Conservation (phyloP, 2,113 vertebrate species). For the Mormyrus iriodes region DNA sequence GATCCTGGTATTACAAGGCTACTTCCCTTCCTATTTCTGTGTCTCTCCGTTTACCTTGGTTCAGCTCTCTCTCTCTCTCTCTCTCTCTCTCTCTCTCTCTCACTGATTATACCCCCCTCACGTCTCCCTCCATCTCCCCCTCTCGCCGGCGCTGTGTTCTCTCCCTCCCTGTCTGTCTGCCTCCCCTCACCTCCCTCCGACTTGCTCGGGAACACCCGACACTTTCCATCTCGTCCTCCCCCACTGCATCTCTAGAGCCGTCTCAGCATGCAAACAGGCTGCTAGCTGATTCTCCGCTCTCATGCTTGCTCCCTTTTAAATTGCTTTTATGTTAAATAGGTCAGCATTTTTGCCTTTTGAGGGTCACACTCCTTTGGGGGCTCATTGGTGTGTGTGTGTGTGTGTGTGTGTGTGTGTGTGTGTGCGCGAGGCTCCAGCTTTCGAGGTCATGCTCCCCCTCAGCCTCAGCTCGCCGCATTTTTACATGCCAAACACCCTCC, state of each 20-base stretch:
- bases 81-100: background rate
- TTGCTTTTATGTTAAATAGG: background rate
- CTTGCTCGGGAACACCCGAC: background rate
- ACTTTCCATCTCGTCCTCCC: background rate
- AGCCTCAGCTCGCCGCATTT: background rate
- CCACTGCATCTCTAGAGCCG: background rate
- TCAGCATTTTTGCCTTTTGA: background rate
- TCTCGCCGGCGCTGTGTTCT: background rate
- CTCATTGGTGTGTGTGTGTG: background rate
- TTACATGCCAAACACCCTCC: background rate
- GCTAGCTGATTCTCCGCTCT: background rate
- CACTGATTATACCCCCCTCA: constrained; percentile 16
- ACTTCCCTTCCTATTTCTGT: background rate
- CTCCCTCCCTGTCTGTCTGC: background rate
- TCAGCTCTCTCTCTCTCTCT: background rate
- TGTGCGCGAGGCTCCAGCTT: background rate
- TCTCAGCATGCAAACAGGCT: background rate
- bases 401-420: background rate
- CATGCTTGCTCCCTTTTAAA: background rate
- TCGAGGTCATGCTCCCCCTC: background rate
- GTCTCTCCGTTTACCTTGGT: background rate
- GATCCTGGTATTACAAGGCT: background rate
- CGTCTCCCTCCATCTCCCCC: background rate
- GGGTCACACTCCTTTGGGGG: background rate
- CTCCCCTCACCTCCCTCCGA: constrained; percentile 13